Base-by-base conservation (phyloP, 1,140 invertebrate species). In the Pissodes strobi region DNA sequence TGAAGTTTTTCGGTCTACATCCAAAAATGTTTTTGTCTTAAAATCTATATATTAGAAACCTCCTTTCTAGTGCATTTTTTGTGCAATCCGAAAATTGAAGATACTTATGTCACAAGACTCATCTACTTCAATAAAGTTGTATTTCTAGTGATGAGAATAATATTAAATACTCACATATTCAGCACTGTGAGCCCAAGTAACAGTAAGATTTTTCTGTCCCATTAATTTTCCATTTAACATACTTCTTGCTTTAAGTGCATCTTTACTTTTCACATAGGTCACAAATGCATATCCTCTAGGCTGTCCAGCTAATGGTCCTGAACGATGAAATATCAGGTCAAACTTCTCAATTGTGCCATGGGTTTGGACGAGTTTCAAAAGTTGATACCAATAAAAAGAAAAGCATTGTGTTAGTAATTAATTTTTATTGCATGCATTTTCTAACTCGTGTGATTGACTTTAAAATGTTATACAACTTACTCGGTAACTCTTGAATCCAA, bases 221-320 rank as follows among this genome's bases (percentile, higher is more conserved):
- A 93, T 79, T 67, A 85, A 78, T 68, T 88, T 87, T 52, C 91
- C 91, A 80, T 95, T 86, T 51, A 95, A 77, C 56, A 83, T 82
- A 37, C 84, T 79, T 79, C 89, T 86, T 0, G 90, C 90, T 63
- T 75, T 79, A 22, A 83, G 73, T 1, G 90, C 89, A 72, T 88
- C 86, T 67, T 86, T 82, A 46, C 83, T 79, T 73, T 80, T 81
- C 70, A 87, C 84, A 74, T 90, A 97, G 0, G 92, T 95, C 19
- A 94, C 90, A 80, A 97, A 97, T 25, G 93, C 93, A 78, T 95
- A 97, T n/a, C 94, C 94, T 67, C 93, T 81, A 0, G 94, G 91
- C 76, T 93, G 91, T 39, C 93, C 94, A 72, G 88, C 87, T 72
- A 91, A 86, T 49, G 92, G 91, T 55, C 94, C 94, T 63, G 86